Evolutionary conservation across 2,797 vertebrate genomes (phyloP).

Genomic region (Columba guinea): DNA sequence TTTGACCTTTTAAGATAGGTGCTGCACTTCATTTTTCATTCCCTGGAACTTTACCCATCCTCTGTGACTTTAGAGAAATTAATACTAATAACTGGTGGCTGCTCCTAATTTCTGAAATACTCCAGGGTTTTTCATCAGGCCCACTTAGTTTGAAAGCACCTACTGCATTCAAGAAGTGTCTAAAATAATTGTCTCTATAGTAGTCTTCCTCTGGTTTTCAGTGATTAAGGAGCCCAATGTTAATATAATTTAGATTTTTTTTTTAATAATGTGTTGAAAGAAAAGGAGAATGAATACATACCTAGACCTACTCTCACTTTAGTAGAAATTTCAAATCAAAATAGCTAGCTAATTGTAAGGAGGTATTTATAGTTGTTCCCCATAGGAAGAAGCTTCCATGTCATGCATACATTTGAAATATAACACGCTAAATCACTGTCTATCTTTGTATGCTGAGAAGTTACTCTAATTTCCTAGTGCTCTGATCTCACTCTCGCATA

Average conservation of each 20-base stretch:
- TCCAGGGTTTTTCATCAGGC: neutral
- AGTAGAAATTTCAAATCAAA: neutral
- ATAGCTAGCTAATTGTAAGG: neutral
- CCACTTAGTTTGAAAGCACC: neutral
- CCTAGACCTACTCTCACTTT: neutral
- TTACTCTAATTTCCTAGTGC: neutral
- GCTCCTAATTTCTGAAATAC: slow-evolving; percentile 20
- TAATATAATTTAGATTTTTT: neutral
- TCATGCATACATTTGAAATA: neutral
- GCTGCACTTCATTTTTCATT: neutral
- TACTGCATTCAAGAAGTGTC: neutral
- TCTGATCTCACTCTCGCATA: neutral
- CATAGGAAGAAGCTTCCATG: neutral
- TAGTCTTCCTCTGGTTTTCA: neutral
- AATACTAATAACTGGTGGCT: neutral
- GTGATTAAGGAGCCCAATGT: neutral
- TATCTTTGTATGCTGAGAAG: neutral
- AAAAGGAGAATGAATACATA: neutral
- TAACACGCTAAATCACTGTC: neutral
- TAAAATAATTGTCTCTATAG: neutral
- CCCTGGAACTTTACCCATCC: neutral
- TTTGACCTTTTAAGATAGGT: neutral
- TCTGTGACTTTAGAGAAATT: slow-evolving; percentile 17
- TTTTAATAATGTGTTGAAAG: neutral
- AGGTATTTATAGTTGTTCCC: neutral